Percentiles rank a stretch among this genome's conserved stretches.
Evolutionary conservation across 2,888 invertebrate species (phyloP).

Genomic region (Sphecodes monilicornis): DNA sequence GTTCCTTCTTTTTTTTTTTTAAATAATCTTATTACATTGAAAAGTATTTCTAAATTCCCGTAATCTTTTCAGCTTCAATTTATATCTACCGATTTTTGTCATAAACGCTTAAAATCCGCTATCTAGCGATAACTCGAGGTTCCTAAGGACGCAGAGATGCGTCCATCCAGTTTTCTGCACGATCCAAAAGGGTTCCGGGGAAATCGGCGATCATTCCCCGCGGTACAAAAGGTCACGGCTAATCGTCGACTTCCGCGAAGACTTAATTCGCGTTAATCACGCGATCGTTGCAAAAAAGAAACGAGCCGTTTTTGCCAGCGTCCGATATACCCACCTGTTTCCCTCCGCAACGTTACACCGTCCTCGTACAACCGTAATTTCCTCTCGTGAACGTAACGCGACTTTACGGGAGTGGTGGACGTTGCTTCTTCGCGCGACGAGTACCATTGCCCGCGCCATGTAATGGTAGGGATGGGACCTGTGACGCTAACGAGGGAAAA

Average conservation of each 20-base stretch:
- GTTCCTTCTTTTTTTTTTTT: too few species aligned
- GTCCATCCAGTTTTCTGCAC: not conserved
- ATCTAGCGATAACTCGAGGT: not conserved
- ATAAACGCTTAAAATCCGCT: not conserved
- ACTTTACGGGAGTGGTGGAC: not conserved
- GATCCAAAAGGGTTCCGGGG: not conserved
- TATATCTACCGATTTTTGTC: not conserved
- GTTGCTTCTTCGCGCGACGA: not conserved
- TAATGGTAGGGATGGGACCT: not conserved
- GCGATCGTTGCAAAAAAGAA: slow-evolving; percentile 7
- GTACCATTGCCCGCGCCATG: not conserved
- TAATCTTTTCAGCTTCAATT: not conserved
- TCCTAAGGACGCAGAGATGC: not conserved
- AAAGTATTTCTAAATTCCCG: too few species aligned
- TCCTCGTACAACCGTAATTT: not conserved
- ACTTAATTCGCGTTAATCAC: slow-evolving; percentile 16
- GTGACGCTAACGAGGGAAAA: not conserved
- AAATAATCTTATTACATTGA: too few species aligned
- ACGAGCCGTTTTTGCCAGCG: not conserved
- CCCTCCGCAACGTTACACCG: not conserved
- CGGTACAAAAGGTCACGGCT: slow-evolving; percentile 23
- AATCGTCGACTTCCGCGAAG: not conserved
- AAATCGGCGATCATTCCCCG: not conserved
- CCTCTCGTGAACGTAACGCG: not conserved
- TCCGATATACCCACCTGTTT: not conserved